Percentiles rank a stretch among this genome's conserved stretches.
phyloP scores from a whole-genome alignment of 2,113 vertebrate species.

The Actenoides hombroni region DNA sequence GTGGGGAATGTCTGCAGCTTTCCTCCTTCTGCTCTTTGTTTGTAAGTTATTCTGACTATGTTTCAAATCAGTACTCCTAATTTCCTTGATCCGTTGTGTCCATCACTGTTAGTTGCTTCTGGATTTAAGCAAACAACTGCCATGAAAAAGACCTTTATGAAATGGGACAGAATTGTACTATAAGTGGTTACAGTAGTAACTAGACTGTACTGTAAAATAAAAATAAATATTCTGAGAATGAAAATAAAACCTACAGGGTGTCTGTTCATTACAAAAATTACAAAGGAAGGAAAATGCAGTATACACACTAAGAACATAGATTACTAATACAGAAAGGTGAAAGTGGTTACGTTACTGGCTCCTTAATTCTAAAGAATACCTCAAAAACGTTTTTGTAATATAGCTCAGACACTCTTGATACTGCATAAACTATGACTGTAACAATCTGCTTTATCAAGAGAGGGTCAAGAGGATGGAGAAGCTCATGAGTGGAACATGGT shows the following conservation, averaged over 20 bases:
- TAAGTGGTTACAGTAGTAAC: not conserved
- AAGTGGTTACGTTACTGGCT: not conserved
- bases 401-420: not conserved
- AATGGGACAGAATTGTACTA: not conserved
- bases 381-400: not conserved
- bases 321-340: not conserved
- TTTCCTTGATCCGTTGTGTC: not conserved
- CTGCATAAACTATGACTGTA: not conserved
- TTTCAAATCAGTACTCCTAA: not conserved
- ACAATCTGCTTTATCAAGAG: not conserved
- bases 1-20: not conserved
- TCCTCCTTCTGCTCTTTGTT: not conserved
- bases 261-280: not conserved
- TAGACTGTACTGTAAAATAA: not conserved
- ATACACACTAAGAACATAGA: not conserved
- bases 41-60: not conserved
- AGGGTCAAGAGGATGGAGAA: not conserved
- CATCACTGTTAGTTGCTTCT: not conserved
- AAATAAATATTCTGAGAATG: not conserved
- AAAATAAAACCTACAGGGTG: not conserved
- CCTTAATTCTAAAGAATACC: not conserved
- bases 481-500: not conserved
- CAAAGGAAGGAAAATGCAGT: not conserved
- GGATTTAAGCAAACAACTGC: not conserved
- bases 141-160: not conserved